Evolutionary conservation across 2,113 vertebrate species (phyloP), one percentile per base, ranked within the genome.

Genomic region (Phyllostomus hastatus): DNA sequence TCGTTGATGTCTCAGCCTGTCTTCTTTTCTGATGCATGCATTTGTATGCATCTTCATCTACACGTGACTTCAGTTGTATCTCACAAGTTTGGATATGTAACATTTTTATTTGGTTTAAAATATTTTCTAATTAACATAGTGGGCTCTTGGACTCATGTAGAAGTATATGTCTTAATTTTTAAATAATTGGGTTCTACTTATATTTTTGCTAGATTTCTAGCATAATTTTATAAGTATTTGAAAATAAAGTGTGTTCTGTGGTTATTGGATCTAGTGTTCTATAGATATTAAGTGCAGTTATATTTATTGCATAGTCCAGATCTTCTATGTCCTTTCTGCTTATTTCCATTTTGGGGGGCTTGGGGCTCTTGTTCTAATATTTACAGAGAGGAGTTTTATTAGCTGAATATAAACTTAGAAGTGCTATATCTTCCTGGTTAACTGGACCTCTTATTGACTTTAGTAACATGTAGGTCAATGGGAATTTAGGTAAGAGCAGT

Each of bases 81-180:
- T 26, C 28, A 88, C 48, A 92, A 33, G 33, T 88, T 78, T 84
- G 22, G 43, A 89, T 72, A 52, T 64, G n/a, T 92, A 54, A 33
- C 46, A 86, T 61, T 91, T 83, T 35, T 89, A 92, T 95, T 85
- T 85, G 17, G 46, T 38, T 83, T 16, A 69, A 82, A 83, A 59
- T 76, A 75, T 88, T 76, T 88, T 54, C 28, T 75, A 57, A 88
- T 85, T 38, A 67, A 38, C 35, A 81, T 78, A 52, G 7, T 64
- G n/a, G 59, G 6, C 69, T 69, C 26, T 20, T 84, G 19, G 43
- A 79, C 31, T 89, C 19, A 41, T 43, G 0, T 78, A 28, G 59
- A 92, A 46, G 19, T 59, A 2, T 91, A 5, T 61, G 79, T 88
- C 52, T 93, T 86, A 87, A 88, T 46, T 92, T 88, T 92, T 20